Percentiles rank a stretch among this genome's conserved stretches.
phyloP scores from a whole-genome alignment of 2,888 invertebrate species.

The Biston stratarius region DNA sequence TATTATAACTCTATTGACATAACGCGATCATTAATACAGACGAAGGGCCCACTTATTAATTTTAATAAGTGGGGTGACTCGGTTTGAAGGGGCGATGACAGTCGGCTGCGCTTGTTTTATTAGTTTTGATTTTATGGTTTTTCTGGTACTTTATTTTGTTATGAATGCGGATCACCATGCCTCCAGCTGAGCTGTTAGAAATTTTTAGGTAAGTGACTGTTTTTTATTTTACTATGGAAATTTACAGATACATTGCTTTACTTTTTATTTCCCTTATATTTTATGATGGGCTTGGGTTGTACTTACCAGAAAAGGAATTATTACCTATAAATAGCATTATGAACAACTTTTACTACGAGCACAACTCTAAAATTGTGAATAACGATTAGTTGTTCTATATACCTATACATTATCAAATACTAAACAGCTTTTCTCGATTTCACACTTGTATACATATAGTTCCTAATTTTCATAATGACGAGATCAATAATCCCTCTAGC shows the following conservation, averaged over 20 bases:
- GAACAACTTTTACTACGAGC: no score
- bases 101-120: conserved; percentile 72
- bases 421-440: no score
- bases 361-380: no score
- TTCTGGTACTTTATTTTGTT: conserved; percentile 43
- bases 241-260: background rate
- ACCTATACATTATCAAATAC: no score
- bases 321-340: no score
- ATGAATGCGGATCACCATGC: conserved; percentile 25
- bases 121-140: conserved; percentile 81
- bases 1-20: conserved; percentile 83
- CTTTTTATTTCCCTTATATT: background rate
- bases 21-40: conserved; percentile 83
- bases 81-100: conserved; percentile 72
- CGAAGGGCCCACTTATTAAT: conserved; percentile 84
- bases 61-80: conserved; percentile 84
- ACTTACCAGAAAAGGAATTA: no score
- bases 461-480: no score
- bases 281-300: background rate
- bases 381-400: no score
- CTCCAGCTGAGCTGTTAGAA: conserved; percentile 7
- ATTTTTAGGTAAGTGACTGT: conserved; percentile 9
- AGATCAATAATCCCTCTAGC: no score
- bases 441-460: no score
- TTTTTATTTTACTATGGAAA: background rate